Evolutionary conservation across 2,113 vertebrate species (phyloP).

Genomic region (Zingel zingel): DNA sequence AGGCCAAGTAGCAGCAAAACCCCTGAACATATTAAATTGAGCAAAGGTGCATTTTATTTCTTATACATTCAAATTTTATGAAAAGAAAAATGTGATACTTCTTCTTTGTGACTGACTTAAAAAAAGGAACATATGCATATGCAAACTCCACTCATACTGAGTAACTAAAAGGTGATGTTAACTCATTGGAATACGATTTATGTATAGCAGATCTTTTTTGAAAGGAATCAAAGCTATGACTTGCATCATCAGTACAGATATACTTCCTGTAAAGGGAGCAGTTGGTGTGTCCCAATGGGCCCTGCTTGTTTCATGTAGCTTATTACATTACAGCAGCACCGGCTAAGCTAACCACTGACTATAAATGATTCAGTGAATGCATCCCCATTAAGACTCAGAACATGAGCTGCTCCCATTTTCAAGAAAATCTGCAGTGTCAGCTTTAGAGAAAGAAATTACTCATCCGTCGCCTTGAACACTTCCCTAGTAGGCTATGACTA

Average conservation of each 20-base stretch:
- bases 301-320: slow-evolving; percentile 5
- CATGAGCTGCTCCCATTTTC: slow-evolving; percentile 5
- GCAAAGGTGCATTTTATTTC: too few relatives aligned
- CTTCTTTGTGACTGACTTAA: not conserved
- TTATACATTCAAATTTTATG: not conserved
- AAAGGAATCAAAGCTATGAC: not conserved
- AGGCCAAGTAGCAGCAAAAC: slow-evolving; percentile 1
- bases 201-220: not conserved
- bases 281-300: slow-evolving; percentile 18
- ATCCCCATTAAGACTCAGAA: slow-evolving; percentile 1
- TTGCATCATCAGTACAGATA: slow-evolving; percentile 1
- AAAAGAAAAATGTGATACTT: not conserved
- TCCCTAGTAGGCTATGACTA: not conserved
- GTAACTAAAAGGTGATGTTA: not conserved
- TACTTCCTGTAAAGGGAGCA: slow-evolving; percentile 16
- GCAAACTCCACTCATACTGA: not conserved
- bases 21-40: not conserved
- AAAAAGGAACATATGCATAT: not conserved
- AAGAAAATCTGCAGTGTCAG: not conserved
- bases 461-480: not conserved
- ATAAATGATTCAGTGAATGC: slow-evolving; percentile 73
- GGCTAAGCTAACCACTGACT: not conserved
- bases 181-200: not conserved
- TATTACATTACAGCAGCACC: slow-evolving; percentile 47
- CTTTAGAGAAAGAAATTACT: not conserved